Evolutionary conservation across 2,797 vertebrate species (phyloP).

Genomic region (Rachycentron canadum): DNA sequence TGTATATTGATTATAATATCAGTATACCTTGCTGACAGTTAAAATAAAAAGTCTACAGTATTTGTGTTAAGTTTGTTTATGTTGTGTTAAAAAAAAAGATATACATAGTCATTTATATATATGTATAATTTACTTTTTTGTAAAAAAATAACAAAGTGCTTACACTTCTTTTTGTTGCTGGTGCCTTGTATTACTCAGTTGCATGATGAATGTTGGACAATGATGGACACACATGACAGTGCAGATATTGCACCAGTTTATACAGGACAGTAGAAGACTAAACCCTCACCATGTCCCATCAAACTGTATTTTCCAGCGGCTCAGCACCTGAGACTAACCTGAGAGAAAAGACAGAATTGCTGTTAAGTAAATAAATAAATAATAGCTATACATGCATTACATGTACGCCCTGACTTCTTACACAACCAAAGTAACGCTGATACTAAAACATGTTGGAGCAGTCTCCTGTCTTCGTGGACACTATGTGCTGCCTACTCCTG

Average conservation of each 20-base stretch:
- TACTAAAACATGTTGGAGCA: background rate
- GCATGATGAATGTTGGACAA: background rate
- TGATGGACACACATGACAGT: background rate
- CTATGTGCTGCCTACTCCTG: constrained; percentile 18
- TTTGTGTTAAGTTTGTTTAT: no score
- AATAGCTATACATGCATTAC: background rate
- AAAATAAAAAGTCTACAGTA: background rate
- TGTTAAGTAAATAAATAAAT: background rate
- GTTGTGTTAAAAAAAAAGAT: background rate
- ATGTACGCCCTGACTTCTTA: background rate
- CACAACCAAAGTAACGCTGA: background rate
- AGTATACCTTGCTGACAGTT: background rate
- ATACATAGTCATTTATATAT: no score
- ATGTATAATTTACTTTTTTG: no score
- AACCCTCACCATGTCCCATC: background rate
- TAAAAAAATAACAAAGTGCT: background rate
- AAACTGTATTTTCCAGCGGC: background rate
- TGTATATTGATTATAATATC: no score
- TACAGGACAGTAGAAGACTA: background rate
- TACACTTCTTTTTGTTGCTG: background rate
- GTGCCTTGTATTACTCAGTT: background rate
- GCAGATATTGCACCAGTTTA: background rate
- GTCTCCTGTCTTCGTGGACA: constrained; percentile 10
- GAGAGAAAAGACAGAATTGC: background rate
- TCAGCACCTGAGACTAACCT: background rate